These are phyloP conservation scores for Prionchulus punctatus DNA, from an alignment of 2,888 invertebrate species.

Conservation along the genomic window DNA sequence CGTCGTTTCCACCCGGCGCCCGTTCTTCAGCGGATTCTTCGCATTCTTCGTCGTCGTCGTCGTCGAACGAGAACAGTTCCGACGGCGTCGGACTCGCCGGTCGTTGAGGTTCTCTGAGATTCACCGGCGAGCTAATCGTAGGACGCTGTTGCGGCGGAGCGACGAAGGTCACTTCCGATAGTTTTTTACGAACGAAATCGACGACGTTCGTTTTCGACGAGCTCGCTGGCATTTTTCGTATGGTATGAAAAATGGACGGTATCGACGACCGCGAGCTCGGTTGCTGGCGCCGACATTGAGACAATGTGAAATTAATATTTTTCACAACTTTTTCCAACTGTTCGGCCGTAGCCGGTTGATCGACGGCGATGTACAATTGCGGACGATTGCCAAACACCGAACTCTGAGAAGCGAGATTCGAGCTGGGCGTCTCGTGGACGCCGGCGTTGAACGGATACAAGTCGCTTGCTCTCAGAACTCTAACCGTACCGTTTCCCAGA, in stretches of 20 bases:
- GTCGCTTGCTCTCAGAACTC: no score
- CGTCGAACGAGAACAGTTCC: constrained; percentile 9
- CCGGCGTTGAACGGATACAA: no score
- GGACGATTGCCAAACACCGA: not conserved
- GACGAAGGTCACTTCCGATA: not conserved
- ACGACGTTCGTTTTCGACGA: not conserved
- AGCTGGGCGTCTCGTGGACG: not conserved
- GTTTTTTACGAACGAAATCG: not conserved
- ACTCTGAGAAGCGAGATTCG: not conserved
- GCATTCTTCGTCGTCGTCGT: constrained; percentile 2
- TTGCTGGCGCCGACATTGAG: not conserved
- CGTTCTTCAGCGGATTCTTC: not conserved
- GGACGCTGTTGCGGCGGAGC: not conserved
- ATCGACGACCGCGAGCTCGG: not conserved
- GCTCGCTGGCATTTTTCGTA: not conserved
- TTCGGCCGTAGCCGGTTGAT: not conserved
- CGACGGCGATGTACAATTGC: not conserved
- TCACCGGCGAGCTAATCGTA: not conserved
- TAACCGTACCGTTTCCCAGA: not conserved
- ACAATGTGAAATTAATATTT: not conserved
- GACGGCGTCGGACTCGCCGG: not conserved
- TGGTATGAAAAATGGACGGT: not conserved
- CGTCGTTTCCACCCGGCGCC: not conserved
- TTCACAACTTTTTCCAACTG: not conserved
- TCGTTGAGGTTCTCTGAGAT: not conserved